phyloP scores from a whole-genome alignment of 2,113 vertebrate species.

The Neotragus pygmaeus region DNA sequence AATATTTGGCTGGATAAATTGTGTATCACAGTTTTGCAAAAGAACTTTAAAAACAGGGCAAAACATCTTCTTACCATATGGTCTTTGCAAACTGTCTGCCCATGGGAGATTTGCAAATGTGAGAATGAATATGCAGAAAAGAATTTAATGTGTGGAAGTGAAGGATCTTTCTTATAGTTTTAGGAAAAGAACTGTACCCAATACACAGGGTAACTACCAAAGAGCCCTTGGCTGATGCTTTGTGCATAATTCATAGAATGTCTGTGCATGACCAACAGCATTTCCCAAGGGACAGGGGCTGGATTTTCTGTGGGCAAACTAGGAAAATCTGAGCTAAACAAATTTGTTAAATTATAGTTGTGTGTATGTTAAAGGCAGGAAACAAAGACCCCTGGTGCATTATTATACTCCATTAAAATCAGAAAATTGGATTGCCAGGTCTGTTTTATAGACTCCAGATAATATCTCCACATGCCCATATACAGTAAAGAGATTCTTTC shows the following conservation, averaged over 20 bases:
- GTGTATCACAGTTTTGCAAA: neutral
- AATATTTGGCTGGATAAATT: neutral
- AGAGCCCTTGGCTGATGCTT: neutral
- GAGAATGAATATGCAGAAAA: neutral
- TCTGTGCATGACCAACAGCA: neutral
- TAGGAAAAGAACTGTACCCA: neutral
- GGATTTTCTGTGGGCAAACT: neutral
- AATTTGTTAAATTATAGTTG: neutral
- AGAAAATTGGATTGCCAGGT: neutral
- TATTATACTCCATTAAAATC: neutral
- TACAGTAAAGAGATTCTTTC: constrained; percentile 23
- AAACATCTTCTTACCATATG: neutral
- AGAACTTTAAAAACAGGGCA: neutral
- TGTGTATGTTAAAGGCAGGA: neutral
- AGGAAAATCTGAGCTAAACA: neutral
- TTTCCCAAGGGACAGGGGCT: neutral
- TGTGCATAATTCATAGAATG: neutral
- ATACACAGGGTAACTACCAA: neutral
- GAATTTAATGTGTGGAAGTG: neutral
- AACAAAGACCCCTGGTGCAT: neutral
- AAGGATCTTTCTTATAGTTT: neutral
- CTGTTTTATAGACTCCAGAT: neutral
- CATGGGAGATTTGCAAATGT: neutral
- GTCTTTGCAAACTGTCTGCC: neutral
- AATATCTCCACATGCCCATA: neutral